phyloP scores from a whole-genome alignment of 2,797 vertebrate genomes.

The Peromyscus nudipes region DNA sequence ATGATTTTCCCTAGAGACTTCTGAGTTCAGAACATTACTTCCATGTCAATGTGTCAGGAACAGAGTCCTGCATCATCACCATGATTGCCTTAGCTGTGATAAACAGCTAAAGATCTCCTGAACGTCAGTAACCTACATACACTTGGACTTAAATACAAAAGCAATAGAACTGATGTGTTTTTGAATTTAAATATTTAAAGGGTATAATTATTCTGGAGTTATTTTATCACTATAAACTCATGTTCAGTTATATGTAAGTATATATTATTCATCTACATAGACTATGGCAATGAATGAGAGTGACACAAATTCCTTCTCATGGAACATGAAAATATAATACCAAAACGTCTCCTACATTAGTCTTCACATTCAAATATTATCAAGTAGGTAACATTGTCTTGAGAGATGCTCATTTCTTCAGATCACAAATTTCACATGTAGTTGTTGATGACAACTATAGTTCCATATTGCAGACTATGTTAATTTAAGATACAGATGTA shows the following conservation, averaged over 20 bases:
- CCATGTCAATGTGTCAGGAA: too few relatives aligned
- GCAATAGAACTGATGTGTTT: not conserved
- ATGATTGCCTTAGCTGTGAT: not conserved
- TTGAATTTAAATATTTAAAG: not conserved
- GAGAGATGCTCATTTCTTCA: not conserved
- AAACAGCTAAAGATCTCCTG: not conserved
- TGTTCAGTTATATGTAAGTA: not conserved
- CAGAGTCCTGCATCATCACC: rapidly evolving
- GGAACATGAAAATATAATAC: not conserved
- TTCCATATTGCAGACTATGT: not conserved
- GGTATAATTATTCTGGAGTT: not conserved
- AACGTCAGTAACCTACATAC: not conserved
- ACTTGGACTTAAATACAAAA: not conserved
- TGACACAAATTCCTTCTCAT: not conserved
- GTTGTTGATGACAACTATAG: not conserved
- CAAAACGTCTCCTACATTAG: not conserved
- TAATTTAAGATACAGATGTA: not conserved
- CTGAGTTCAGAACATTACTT: not conserved
- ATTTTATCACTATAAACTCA: constrained; percentile 37
- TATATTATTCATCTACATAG: not conserved
- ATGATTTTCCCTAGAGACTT: not conserved
- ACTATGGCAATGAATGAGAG: not conserved
- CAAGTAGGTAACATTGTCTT: not conserved
- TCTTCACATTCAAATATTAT: not conserved
- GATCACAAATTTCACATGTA: not conserved